These are phyloP conservation scores for Macroteleia sp. DNA, from an alignment of 2,888 invertebrate genomes.

Conservation along the genomic window DNA sequence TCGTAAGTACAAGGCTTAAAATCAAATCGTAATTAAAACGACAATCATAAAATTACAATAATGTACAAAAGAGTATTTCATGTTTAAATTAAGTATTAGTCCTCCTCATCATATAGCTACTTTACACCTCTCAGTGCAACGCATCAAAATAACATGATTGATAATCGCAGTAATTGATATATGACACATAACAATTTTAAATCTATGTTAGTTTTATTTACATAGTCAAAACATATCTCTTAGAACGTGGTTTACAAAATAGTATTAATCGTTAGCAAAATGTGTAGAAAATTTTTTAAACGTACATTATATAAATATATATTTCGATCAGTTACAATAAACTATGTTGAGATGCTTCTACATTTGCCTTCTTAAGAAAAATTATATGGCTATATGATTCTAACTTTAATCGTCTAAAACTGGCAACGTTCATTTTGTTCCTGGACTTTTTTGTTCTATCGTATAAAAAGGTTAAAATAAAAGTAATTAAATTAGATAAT, in stretches of 20 bases:
- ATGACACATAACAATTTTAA: constrained; percentile 20
- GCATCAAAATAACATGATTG: too few species aligned
- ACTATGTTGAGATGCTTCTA: too few species aligned
- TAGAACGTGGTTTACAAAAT: constrained; percentile 37
- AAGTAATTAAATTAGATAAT: too few species aligned
- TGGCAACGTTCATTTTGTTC: too few species aligned
- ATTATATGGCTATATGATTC: too few species aligned
- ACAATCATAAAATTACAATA: not conserved
- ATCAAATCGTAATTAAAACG: constrained; percentile 6
- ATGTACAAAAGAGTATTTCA: constrained; percentile 18
- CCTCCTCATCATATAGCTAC: not conserved
- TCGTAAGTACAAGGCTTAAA: constrained; percentile 54
- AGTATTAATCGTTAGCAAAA: constrained; percentile 52
- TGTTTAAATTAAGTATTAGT: constrained; percentile 26
- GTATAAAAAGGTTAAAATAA: too few species aligned
- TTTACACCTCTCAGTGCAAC: too few species aligned
- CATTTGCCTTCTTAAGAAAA: too few species aligned
- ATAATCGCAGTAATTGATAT: too few species aligned
- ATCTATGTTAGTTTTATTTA: constrained; percentile 25
- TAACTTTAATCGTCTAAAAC: too few species aligned
- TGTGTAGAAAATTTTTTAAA: constrained; percentile 33
- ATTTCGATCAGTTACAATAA: too few species aligned
- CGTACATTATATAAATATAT: constrained; percentile 47
- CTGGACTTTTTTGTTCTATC: too few species aligned
- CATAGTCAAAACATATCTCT: constrained; percentile 23